Evolutionary conservation across 2,888 invertebrate species (phyloP).

Genomic region (Agrotis clavis): DNA sequence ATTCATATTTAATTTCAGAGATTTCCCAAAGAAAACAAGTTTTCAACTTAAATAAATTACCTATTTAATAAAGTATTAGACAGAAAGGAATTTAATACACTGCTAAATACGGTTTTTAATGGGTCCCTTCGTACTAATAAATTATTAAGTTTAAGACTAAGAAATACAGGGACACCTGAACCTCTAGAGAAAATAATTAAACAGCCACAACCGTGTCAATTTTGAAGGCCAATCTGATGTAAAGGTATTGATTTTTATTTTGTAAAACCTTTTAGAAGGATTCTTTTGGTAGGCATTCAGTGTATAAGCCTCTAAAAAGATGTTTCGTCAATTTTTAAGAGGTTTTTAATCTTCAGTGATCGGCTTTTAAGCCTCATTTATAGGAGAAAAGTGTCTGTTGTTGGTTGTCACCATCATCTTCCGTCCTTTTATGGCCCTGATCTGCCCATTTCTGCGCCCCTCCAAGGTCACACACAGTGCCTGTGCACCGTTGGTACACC

Average conservation of each 20-base stretch:
- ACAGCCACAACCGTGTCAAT: neutral
- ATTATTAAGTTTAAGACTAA: constrained; percentile 34
- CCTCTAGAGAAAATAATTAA: constrained; percentile 24
- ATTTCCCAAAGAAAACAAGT: constrained; percentile 24
- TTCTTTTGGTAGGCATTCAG: neutral
- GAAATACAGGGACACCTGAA: constrained; percentile 32
- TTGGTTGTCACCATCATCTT: no score
- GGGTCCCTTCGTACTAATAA: constrained; percentile 40
- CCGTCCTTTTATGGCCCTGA: no score
- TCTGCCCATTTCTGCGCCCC: no score
- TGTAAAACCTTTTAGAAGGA: constrained; percentile 26
- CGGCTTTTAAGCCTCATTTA: neutral
- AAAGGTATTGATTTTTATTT: constrained; percentile 31
- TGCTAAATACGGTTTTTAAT: constrained; percentile 46
- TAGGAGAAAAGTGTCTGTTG: neutral
- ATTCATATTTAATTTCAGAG: constrained; percentile 3
- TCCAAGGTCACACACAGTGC: no score
- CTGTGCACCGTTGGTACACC: no score
- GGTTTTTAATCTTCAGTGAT: neutral
- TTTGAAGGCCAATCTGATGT: constrained; percentile 24
- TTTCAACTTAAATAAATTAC: constrained; percentile 33
- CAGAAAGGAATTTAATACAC: constrained; percentile 60
- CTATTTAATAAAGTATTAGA: constrained; percentile 27
- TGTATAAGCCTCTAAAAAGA: neutral
- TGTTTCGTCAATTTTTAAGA: constrained; percentile 20